phyloP scores from a whole-genome alignment of 2,797 vertebrate genomes.

The Amazonetta brasiliensis region DNA sequence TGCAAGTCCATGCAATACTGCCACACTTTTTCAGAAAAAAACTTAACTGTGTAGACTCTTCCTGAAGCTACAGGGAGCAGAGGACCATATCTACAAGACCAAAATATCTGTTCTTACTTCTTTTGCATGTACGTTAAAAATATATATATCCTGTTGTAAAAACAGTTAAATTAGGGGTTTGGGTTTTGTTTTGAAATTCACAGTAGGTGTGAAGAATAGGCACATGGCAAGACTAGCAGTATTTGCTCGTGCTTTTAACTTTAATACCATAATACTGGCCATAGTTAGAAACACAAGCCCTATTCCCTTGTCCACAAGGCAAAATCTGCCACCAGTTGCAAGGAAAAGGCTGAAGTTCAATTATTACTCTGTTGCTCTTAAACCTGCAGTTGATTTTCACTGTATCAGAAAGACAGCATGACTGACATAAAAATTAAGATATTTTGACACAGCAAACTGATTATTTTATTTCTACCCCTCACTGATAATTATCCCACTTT shows the following conservation, averaged over 20 bases:
- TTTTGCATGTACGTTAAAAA: not conserved
- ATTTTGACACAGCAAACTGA: conserved; percentile 34
- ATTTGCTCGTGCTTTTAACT: not conserved
- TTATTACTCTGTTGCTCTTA: not conserved
- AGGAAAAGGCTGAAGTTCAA: not conserved
- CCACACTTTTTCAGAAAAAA: not conserved
- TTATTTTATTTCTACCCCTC: conserved; percentile 29
- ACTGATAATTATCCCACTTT: conserved; percentile 23
- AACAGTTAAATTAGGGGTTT: not conserved
- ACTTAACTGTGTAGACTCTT: not conserved
- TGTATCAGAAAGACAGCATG: not conserved
- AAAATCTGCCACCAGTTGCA: not conserved
- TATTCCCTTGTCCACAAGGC: not conserved
- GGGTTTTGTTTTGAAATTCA: not conserved
- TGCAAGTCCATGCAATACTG: not conserved
- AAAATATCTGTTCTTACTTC: not conserved
- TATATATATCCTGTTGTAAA: not conserved
- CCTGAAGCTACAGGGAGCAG: not conserved
- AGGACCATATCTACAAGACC: not conserved
- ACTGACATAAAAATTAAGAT: conserved; percentile 26
- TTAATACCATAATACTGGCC: not conserved
- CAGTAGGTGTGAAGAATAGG: not conserved
- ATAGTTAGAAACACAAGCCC: not conserved
- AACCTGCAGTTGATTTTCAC: not conserved
- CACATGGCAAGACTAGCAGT: not conserved